Conservation (phyloP, 2,797 vertebrate species). For the Alauda arvensis region DNA sequence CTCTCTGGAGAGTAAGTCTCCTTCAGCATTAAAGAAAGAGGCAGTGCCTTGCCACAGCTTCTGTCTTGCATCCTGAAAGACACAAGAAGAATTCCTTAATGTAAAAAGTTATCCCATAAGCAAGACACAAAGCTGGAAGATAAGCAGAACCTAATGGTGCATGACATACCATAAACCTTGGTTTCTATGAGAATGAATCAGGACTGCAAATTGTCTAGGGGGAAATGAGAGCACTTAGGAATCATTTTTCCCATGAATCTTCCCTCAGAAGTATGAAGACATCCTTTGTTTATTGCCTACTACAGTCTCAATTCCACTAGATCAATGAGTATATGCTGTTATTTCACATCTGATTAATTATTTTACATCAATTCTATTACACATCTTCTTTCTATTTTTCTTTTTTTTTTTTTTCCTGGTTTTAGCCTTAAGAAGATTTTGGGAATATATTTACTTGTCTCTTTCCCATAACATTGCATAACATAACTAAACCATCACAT, state of each 20-base stretch:
- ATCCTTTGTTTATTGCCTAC: neutral
- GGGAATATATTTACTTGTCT: neutral
- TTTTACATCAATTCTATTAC: neutral
- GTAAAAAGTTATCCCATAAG: neutral
- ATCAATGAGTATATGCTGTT: neutral
- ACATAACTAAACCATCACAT: neutral
- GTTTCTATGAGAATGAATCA: neutral
- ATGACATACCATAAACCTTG: neutral
- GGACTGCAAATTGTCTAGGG: neutral
- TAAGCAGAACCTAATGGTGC: neutral
- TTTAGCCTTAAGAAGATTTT: neutral
- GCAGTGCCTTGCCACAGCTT: conserved; percentile 77
- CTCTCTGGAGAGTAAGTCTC: conserved; percentile 66
- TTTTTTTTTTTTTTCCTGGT: neutral
- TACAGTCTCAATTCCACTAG: neutral
- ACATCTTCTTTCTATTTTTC: neutral
- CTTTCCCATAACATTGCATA: neutral
- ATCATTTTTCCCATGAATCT: neutral
- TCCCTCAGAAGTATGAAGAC: neutral
- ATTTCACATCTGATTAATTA: neutral
- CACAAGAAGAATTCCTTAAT: neutral
- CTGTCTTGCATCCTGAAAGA: conserved; percentile 86
- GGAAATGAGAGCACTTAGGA: neutral
- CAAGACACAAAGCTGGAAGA: neutral
- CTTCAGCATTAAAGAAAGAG: conserved; percentile 76